A percentile compares a stretch with the other conserved stretches of the same genome.
Conservation (phyloP, 2,888 invertebrate genomes). For the Criorhina ranunculi region DNA sequence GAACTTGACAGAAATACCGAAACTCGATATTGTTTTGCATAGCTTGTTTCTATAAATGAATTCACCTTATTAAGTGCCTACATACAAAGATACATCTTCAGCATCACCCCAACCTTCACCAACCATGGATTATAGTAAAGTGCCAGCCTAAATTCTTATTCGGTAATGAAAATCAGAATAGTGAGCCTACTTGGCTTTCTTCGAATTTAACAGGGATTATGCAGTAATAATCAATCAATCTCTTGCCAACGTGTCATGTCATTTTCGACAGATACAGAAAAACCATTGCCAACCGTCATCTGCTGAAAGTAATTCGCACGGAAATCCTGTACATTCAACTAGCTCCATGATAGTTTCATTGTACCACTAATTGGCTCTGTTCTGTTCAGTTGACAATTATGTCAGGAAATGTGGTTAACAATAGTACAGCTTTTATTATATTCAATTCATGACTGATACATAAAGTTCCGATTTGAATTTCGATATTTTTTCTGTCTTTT, state of each 20-base stretch:
- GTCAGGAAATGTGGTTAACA: constrained; percentile 52
- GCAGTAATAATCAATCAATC: constrained; percentile 44
- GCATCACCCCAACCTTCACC: no score
- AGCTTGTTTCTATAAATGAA: no score
- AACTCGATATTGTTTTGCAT: no score
- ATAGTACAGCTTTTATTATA: constrained; percentile 13
- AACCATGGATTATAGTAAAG: no score
- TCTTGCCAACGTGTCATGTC: constrained; percentile 20
- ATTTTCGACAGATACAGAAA: constrained; percentile 35
- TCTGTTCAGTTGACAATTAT: constrained; percentile 41
- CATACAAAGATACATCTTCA: no score
- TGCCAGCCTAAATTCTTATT: no score
- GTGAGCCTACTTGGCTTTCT: constrained; percentile 34
- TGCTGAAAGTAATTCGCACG: constrained; percentile 58
- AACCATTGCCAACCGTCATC: constrained; percentile 49
- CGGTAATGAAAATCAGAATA: constrained; percentile 2
- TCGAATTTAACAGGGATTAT: constrained; percentile 20
- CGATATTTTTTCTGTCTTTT: background rate
- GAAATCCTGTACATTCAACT: constrained; percentile 61
- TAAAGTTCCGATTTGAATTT: constrained; percentile 27
- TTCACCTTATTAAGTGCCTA: no score
- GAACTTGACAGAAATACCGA: no score
- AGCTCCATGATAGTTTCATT: constrained; percentile 10
- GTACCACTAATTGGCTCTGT: constrained; percentile 52
- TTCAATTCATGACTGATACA: constrained; percentile 29